Evolutionary conservation across 2,888 invertebrate genomes (phyloP).

Genomic region (Myathropa florea): DNA sequence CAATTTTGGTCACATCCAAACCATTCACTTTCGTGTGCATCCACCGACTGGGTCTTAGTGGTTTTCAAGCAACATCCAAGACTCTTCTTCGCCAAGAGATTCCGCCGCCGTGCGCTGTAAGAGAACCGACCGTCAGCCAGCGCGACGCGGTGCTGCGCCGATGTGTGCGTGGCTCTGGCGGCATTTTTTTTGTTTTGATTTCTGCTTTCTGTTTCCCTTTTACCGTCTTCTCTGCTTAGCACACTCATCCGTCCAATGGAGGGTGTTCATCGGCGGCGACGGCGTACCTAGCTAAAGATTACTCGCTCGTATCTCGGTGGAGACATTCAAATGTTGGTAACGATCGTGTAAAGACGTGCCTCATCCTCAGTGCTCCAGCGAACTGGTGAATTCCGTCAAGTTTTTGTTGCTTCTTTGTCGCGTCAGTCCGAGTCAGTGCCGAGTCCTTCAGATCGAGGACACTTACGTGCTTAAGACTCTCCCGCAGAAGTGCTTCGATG

Average conservation of each 20-base stretch:
- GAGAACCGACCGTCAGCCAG: background rate
- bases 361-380: constrained; percentile 74
- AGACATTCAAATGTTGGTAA: constrained; percentile 81
- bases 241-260: constrained; percentile 49
- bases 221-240: constrained; percentile 14
- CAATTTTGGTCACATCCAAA: background rate
- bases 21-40: background rate
- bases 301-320: constrained; percentile 79
- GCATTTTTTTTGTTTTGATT: constrained; percentile 5
- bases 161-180: too few species aligned
- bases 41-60: background rate
- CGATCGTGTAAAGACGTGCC: constrained; percentile 80
- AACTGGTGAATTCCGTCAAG: constrained; percentile 12
- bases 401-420: background rate
- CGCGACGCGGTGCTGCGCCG: too few species aligned
- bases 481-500: background rate
- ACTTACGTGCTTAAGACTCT: background rate
- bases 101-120: background rate
- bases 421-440: background rate
- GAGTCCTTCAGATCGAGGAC: background rate
- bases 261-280: constrained; percentile 48
- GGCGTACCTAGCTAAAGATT: constrained; percentile 78
- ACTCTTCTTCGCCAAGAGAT: background rate
- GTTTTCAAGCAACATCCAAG: background rate
- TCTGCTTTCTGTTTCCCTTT: constrained; percentile 2